Evolutionary conservation across 2,888 invertebrate species (phyloP), one percentile per base, ranked within the genome.

Genomic region (Carcina quercana): DNA sequence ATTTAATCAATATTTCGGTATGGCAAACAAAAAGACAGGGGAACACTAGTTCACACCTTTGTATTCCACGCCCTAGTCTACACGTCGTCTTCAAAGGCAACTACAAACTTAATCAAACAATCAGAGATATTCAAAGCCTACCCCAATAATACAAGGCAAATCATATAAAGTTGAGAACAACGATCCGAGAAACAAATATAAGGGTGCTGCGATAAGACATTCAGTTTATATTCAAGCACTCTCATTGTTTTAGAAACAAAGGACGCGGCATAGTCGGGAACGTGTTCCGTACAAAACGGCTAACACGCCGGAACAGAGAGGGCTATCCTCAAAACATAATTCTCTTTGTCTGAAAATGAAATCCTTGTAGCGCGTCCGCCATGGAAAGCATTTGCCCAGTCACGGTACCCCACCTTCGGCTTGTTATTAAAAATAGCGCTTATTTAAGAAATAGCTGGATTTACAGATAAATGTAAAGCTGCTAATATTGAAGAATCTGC

Each of bases 201-300:
- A 68, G 67, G 66, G 60, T 53, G 55, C 53, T 43, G 53, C 46
- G 73, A 74, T 75, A 75, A 75, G 70, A 59, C 55, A 64, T 64
- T 65, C 60, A 53, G 63, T 64, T 68, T 59, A 66, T 57, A 67
- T 63, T 67, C 58, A 63, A 72, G 72, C 58, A 63, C 59, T 64
- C 58, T 62, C 72, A 69, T 75, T 76, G 73, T 76, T 63, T 43
- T 38, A 38, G 59, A 73, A 76, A 73, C 76, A 78, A 55, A 64
- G 49, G 45, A 42, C 42, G 25, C 46, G 50, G 49, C 55, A 57
- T 64, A 67, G 65, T 67, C 58, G 64, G 55, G 53, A 68, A 68
- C 61, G 63, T 64, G 65, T 73, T 76, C 72, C 69, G 67, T 66
- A 57, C 54, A 59, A 69, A 71, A 68, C 66, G 63, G 67, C 68